phyloP scores from a whole-genome alignment of 2,113 vertebrate genomes.

The Engystomops pustulosus region DNA sequence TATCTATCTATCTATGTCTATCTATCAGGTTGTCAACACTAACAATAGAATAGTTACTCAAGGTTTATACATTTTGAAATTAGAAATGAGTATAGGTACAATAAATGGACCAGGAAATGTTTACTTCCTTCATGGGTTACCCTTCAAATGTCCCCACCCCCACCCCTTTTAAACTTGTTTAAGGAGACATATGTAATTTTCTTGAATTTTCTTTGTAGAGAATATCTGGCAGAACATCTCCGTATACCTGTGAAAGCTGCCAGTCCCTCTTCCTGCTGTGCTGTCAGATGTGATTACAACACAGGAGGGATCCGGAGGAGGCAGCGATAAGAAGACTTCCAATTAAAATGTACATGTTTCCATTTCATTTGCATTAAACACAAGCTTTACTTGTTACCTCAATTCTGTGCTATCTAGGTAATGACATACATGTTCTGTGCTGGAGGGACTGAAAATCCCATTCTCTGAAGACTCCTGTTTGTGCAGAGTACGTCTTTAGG shows the following conservation, averaged over 20 bases:
- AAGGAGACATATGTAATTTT: background rate
- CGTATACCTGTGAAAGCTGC: background rate
- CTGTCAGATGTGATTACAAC: background rate
- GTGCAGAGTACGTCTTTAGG: background rate
- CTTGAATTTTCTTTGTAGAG: background rate
- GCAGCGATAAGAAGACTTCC: slow-evolving; percentile 4
- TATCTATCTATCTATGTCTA: too few species aligned
- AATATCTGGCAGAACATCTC: background rate
- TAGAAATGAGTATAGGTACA: too few species aligned
- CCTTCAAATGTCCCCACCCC: too few species aligned
- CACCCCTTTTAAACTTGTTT: background rate
- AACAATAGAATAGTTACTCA: too few species aligned
- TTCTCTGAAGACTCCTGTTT: background rate
- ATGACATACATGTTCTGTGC: background rate
- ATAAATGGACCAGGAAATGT: too few species aligned
- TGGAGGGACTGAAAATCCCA: background rate
- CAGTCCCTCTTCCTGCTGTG: background rate
- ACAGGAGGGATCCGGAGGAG: background rate
- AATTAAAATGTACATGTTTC: slow-evolving; percentile 7
- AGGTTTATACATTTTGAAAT: too few species aligned
- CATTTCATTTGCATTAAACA: slow-evolving; percentile 13
- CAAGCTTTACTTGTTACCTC: background rate
- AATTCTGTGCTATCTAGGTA: background rate
- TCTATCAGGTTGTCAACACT: too few species aligned
- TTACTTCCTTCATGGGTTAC: too few species aligned